Conservation (phyloP, 1,140 invertebrate genomes). For the Helicoverpa armigera region DNA sequence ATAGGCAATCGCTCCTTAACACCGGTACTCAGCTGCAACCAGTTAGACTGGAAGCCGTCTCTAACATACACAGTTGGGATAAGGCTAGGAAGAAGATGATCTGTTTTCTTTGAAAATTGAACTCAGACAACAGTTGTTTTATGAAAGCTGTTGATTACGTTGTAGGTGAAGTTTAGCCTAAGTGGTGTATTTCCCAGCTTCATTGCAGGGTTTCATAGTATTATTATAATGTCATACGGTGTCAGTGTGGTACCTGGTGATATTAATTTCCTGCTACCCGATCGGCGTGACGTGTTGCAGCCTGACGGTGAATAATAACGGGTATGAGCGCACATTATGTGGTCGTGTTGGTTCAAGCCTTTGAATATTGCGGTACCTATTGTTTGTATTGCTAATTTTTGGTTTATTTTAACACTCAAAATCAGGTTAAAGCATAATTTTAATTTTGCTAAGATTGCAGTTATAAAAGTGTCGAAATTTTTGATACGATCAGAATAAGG, state of each 20-base stretch:
- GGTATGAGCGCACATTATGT: conserved; percentile 1
- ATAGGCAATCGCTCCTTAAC: no score
- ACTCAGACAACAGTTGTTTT: no score
- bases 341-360: neutral
- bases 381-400: neutral
- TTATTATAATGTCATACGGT: neutral
- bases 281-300: conserved; percentile 29
- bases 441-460: no score
- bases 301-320: conserved; percentile 29
- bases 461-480: no score
- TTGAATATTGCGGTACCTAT: neutral
- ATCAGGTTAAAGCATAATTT: no score
- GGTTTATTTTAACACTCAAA: neutral
- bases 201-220: neutral
- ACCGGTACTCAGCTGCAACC: no score
- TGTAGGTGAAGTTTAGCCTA: neutral
- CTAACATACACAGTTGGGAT: no score
- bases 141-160: neutral
- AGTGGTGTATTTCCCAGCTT: conserved; percentile 1
- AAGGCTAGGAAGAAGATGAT: no score
- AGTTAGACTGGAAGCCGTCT: no score
- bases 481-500: no score
- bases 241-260: conserved; percentile 4
- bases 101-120: no score
- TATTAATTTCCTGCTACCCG: conserved; percentile 36